Evolutionary conservation across 2,888 invertebrate species (phyloP), one percentile per base, ranked within the genome.

Genomic region (Pediacus dermestoides): DNA sequence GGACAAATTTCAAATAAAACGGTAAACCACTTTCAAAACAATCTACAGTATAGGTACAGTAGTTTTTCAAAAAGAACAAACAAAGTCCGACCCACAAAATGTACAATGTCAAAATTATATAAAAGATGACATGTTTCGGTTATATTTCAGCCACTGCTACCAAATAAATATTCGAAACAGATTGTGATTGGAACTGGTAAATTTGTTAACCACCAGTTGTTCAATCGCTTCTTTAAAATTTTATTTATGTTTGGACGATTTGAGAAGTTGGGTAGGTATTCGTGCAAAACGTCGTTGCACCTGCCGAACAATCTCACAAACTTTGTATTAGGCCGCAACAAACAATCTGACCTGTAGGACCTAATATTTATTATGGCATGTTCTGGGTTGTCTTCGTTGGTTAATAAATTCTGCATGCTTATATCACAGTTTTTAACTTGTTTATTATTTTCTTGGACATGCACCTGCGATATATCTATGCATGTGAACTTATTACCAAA

Each of bases 261-360:
- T 7, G 6, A 18, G 6, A 18, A 18, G n/a, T 7, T 18, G 6
- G 21, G 21, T 18, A 18, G 6, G 21, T 18, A 18, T 7, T 18
- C n/a, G n/a, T 18, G 21, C n/a, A 18, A 18, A 18, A 18, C 21
- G n/a, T 18, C 21, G n/a, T 18, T 7, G n/a, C 21, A 18, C n/a
- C 21, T 18, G n/a, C 21, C 21, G n/a, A 18, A 18, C 21, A 18
- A 18, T 18, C 21, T 6, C 6, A 18, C 21, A 18, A 18, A 18
- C n/a, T 18, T 18, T 18, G 21, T 18, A 18, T 18, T 18, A 18
- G 21, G 21, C 21, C 21, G 21, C n/a, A 18, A n/a, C n/a, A 18
- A 18, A 18, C 21, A 7, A 18, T 18, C n/a, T 18, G 21, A n/a
- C n/a, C 21, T 18, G n/a, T 18, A 18, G n/a, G 21, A 18, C 21